Base-by-base conservation (phyloP, 2,888 invertebrate genomes). In the Nycteola revayana region DNA sequence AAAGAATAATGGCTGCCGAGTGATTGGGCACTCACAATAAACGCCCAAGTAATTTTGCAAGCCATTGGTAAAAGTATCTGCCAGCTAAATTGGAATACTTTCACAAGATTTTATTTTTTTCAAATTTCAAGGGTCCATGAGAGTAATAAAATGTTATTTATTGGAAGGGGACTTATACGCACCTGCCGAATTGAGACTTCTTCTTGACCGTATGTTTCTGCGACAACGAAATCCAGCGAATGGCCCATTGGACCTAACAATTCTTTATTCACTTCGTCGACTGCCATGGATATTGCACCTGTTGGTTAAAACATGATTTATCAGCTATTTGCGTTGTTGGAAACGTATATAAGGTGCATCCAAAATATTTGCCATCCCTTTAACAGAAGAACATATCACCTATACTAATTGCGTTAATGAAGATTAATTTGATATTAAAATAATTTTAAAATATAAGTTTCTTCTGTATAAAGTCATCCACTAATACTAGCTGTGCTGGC, bases 181-280 rank as follows among this genome's bases (percentile, higher is more conserved):
- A 87, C 88, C 80, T 92, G 93, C 33, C 93, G 90, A 51, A 98
- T 96, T 69, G 97, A 97, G 36, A 92, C 92, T 54, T 93, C 92
- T 79, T 98, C 97, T 66, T 95, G 94, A 0, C 98, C 98, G 75
- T 92, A 96, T 0, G 98, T 98, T 81, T 98, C 98, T 1, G 96
- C 96, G 2, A 97, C 93, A 9, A 94, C 87, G 64, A 96, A 96
- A 46, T 93, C 92, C 38, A 97, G 78, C 0, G 91, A 91, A 75
- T 96, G 95, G 0, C 95, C 94, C 51, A 93, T 87, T 14, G 86
- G 86, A 0, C 85, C 89, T 17, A 93, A 73, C 32, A 90, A 84
- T 26, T 91, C 90, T 10, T 89, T 81, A 67, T 95, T 95, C 3
- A 97, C 93, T 82, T 97, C 95, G 32, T 94, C 92, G 10, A 96